Conservation (phyloP, 2,113 vertebrate genomes). For the Oxygymnocypris stewartii region DNA sequence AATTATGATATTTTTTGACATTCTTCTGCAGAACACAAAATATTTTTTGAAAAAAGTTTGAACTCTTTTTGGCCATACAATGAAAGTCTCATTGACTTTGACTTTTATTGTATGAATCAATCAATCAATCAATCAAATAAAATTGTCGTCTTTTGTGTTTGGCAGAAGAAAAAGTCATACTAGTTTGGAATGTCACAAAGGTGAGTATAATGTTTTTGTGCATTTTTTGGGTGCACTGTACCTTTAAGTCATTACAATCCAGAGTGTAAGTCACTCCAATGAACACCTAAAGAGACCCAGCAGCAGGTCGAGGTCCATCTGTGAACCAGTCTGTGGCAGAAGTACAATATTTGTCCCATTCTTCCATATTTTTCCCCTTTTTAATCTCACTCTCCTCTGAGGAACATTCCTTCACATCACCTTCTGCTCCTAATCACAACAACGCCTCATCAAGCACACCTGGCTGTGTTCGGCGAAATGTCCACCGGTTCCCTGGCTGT, state of each 20-base stretch:
- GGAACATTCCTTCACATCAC: conserved; percentile 29
- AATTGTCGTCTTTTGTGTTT: neutral
- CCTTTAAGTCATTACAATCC: conserved; percentile 5
- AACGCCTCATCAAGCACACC: conserved; percentile 75
- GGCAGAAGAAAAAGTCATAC: neutral
- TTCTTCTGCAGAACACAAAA: neutral
- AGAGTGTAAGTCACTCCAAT: conserved; percentile 47
- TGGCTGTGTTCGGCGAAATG: conserved; percentile 46
- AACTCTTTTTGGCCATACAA: neutral
- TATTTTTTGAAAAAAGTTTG: neutral
- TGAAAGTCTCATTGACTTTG: neutral
- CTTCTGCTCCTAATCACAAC: conserved; percentile 72
- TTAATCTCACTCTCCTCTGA: conserved; percentile 9
- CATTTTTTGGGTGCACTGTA: neutral
- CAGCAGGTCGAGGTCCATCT: conserved; percentile 71
- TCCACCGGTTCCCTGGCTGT: neutral
- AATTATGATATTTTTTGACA: neutral
- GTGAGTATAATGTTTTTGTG: neutral
- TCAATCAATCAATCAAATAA: too few species aligned
- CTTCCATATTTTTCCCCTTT: neutral
- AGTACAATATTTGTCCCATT: conserved; percentile 63
- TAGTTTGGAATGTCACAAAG: neutral
- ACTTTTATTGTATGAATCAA: too few species aligned
- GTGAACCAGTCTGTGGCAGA: conserved; percentile 59
- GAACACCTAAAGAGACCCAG: conserved; percentile 69